phyloP scores from a whole-genome alignment of 1,140 invertebrate genomes.

The Pararge aegeria region DNA sequence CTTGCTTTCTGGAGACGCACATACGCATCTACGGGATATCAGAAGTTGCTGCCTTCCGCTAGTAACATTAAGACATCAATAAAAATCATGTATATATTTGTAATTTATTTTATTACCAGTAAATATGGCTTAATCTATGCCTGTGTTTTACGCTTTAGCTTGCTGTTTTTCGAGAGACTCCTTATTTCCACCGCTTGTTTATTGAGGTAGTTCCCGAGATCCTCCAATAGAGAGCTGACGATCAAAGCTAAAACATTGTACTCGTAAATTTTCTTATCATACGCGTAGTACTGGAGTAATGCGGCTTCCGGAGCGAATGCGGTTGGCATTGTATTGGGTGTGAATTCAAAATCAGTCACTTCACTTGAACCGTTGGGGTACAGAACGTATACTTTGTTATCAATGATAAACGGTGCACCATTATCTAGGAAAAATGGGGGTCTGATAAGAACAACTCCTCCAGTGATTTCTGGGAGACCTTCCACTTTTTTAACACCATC shows the following conservation, averaged over 20 bases:
- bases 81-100: no score
- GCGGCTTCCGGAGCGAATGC: slow-evolving; percentile 49
- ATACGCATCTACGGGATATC: no score
- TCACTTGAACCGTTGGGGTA: slow-evolving; percentile 43
- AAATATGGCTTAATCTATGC: not conserved
- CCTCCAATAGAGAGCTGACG: slow-evolving; percentile 5
- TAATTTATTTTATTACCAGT: no score
- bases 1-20: no score
- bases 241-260: slow-evolving; percentile 35
- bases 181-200: not conserved
- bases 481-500: slow-evolving; percentile 40
- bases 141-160: not conserved
- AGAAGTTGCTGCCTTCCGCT: no score
- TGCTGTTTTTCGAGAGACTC: not conserved
- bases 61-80: no score
- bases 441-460: slow-evolving; percentile 33
- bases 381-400: slow-evolving; percentile 36
- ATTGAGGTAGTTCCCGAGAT: not conserved
- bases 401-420: slow-evolving; percentile 33
- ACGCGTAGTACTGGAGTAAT: slow-evolving; percentile 49
- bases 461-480: slow-evolving; percentile 37
- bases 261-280: slow-evolving; percentile 60
- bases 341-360: slow-evolving; percentile 27
- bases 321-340: slow-evolving; percentile 35
- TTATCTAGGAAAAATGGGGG: slow-evolving; percentile 47